A percentile compares a stretch with the other conserved stretches of the same genome.
phyloP scores from a whole-genome alignment of 2,797 vertebrate genomes.

The Poeciliopsis paucimaculata region DNA sequence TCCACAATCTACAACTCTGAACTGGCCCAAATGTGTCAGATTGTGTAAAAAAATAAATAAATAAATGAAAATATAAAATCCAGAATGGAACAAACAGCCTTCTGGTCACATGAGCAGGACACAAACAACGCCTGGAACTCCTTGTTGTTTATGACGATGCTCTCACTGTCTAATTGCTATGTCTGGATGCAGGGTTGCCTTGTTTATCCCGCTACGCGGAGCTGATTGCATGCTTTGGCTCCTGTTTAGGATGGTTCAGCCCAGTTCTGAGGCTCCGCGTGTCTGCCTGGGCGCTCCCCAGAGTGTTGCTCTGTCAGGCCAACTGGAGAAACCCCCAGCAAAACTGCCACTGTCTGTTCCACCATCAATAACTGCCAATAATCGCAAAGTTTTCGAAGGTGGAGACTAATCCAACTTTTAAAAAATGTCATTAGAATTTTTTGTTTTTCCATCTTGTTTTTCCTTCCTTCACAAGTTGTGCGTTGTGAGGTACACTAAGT shows the following conservation, averaged over 20 bases:
- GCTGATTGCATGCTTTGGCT: conserved; percentile 77
- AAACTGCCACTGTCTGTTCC: conserved; percentile 49
- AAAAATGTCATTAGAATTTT: not conserved
- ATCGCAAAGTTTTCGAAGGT: conserved; percentile 31
- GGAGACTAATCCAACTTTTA: conserved; percentile 26
- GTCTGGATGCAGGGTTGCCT: conserved; percentile 68
- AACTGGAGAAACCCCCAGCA: conserved; percentile 55
- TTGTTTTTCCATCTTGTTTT: not conserved
- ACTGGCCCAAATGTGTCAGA: conserved; percentile 37
- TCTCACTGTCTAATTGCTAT: conserved; percentile 69
- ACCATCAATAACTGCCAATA: conserved; percentile 37
- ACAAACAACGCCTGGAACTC: conserved; percentile 43
- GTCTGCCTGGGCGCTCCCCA: conserved; percentile 56
- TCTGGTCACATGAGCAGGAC: conserved; percentile 40
- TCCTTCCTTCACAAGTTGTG: no score
- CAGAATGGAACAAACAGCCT: conserved; percentile 45
- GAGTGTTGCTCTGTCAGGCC: conserved; percentile 43
- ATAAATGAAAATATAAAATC: conserved; percentile 36
- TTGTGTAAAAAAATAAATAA: conserved; percentile 42
- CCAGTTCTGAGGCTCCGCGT: conserved; percentile 53
- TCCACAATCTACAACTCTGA: conserved; percentile 25
- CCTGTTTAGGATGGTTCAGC: conserved; percentile 62
- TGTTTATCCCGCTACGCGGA: conserved; percentile 66
- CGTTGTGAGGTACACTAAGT: conserved; percentile 2
- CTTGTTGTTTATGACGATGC: conserved; percentile 65